Conservation (phyloP, 1,140 invertebrate genomes). For the Penaeus indicus region DNA sequence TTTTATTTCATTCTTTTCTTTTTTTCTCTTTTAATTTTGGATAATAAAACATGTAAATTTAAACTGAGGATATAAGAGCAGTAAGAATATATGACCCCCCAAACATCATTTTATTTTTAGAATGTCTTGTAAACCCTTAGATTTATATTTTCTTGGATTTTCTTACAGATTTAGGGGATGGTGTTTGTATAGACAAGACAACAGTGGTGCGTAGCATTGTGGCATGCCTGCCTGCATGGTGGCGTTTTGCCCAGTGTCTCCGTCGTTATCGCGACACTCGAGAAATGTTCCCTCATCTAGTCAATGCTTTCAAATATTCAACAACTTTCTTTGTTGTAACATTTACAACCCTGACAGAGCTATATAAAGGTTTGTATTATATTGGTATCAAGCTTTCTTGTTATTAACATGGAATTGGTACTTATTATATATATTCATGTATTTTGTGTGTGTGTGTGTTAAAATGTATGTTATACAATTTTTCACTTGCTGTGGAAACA, state of each 20-base stretch:
- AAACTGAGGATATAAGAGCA: background rate
- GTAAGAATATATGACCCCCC: background rate
- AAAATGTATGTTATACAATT: too few species aligned
- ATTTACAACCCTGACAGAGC: slow-evolving; percentile 79
- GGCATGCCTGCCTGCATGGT: slow-evolving; percentile 94
- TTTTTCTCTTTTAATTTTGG: background rate
- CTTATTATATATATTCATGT: too few species aligned
- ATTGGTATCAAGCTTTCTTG: background rate
- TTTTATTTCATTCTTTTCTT: background rate
- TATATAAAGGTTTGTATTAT: slow-evolving; percentile 76
- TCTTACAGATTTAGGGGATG: slow-evolving; percentile 26
- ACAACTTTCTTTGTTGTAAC: slow-evolving; percentile 96
- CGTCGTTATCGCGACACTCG: slow-evolving; percentile 90
- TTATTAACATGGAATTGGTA: background rate
- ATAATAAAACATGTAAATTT: background rate
- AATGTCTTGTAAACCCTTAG: background rate
- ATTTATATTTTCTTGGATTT: background rate
- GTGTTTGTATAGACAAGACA: slow-evolving; percentile 50
- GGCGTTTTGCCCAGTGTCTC: slow-evolving; percentile 97
- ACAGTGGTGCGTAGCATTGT: slow-evolving; percentile 76
- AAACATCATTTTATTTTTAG: background rate
- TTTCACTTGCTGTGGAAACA: background rate
- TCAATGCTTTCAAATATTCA: slow-evolving; percentile 98
- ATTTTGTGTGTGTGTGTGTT: too few species aligned
- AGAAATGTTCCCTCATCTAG: slow-evolving; percentile 94